Base-by-base conservation (phyloP, 2,888 invertebrate genomes). In the Geophilus truncorum region DNA sequence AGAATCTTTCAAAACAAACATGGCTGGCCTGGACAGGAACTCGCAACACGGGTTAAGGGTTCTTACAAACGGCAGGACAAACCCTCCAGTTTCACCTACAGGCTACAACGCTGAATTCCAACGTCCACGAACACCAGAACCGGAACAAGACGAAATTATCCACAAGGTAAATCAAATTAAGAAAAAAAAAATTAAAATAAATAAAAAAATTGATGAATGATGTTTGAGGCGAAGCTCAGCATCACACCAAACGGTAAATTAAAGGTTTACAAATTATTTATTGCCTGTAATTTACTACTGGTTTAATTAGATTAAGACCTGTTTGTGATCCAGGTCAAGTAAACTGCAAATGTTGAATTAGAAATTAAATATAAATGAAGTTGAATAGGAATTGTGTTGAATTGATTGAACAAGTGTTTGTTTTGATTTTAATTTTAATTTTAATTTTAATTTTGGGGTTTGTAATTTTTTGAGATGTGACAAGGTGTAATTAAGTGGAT, bases 61-160 rank as follows among this genome's bases (percentile, higher is more conserved):
- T 70, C 25, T 70, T 70, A 4, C 51, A 21, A 70, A 70, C n/a
- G 70, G 70, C 23, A 23, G 70, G 28, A 28, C 28, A 18, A 36
- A 32, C 23, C 7, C 77, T 77, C 18, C 76, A 36, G 79, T 79
- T 28, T 70, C 79, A 0, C 79, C 79, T 12, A 79, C 79, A 12
- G 79, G 79, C 0, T 79, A 79, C 57, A 51, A 34, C 51, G 30
- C 79, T 0, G 30, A 36, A 3, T 79, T 79, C 18, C 40, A 40
- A 23, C 21, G 79, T 0, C 79, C 79, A 12, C 79, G 40, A 9
- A 40, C 57, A 7, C 45, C 79, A 23, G 79, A 79, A 79, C 51
- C 57, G 36, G 57, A 45, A 57, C 36, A 79, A 12, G 79, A 79
- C 51, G 79, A 79, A 79, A 30, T 57, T 18, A 79, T 79, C 30